phyloP scores from a whole-genome alignment of 2,113 vertebrate genomes.

The Neopipo cinnamomea region DNA sequence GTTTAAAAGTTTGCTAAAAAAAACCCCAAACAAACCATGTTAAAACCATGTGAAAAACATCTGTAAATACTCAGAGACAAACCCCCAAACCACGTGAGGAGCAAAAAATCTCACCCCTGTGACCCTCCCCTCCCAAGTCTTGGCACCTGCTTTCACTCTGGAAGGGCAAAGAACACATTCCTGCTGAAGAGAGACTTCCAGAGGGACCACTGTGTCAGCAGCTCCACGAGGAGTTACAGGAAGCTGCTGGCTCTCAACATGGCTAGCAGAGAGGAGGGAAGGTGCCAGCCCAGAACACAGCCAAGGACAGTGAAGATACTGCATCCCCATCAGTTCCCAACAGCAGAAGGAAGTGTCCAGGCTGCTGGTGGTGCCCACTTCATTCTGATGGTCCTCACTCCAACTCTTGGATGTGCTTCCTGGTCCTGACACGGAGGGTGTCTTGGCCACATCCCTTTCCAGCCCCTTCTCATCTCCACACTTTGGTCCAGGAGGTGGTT shows the following conservation, averaged over 20 bases:
- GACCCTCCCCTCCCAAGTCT: not conserved
- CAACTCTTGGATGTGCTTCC: not conserved
- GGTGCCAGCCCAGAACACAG: not conserved
- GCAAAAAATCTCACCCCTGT: not conserved
- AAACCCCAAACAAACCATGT: not conserved
- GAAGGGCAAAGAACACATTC: not conserved
- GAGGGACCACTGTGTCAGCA: not conserved
- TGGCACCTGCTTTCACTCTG: not conserved
- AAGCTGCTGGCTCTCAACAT: accelerated
- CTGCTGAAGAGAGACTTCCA: not conserved
- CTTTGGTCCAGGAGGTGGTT: not conserved
- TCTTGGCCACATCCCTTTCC: not conserved
- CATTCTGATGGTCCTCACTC: not conserved
- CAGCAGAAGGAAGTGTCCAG: not conserved
- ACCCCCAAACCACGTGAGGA: accelerated
- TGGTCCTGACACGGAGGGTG: not conserved
- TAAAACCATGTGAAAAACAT: not conserved
- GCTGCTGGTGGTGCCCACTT: accelerated
- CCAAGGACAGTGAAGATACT: not conserved
- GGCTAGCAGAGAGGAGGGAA: not conserved
- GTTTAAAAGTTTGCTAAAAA: not conserved
- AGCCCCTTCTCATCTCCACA: not conserved
- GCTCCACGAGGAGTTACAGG: not conserved
- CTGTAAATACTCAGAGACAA: not conserved
- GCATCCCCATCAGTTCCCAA: not conserved